A percentile compares a stretch with the other conserved stretches of the same genome.
Conservation (phyloP, 1,140 invertebrate species). For the Ylistrum balloti region DNA sequence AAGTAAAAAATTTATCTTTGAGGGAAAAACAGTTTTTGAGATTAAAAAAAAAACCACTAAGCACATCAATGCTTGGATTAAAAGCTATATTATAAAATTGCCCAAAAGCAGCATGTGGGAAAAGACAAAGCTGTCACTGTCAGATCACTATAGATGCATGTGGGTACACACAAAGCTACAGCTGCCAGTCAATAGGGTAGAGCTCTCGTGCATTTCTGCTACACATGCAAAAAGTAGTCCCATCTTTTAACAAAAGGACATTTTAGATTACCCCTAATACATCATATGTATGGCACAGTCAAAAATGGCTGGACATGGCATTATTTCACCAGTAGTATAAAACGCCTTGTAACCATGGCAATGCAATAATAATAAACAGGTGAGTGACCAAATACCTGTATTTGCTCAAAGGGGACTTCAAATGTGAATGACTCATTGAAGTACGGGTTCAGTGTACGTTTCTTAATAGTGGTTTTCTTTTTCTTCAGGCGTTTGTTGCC, state of each 20-base stretch:
- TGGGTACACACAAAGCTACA: background rate
- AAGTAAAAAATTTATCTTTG: background rate
- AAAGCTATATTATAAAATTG: background rate
- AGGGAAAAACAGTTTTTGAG: background rate
- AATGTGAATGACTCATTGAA: slow-evolving; percentile 86
- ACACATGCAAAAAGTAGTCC: background rate
- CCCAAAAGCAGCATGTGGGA: background rate
- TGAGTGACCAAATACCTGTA: slow-evolving; percentile 86
- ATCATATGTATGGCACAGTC: background rate
- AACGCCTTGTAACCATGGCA: slow-evolving; percentile 38
- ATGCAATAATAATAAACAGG: slow-evolving; percentile 48
- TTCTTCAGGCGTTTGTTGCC: slow-evolving; percentile 86
- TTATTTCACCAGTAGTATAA: slow-evolving; percentile 10
- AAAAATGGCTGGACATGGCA: background rate
- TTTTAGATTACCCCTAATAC: background rate
- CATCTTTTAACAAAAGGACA: background rate
- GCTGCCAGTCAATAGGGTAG: background rate
- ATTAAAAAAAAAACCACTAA: background rate
- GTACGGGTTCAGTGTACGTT: slow-evolving; percentile 85
- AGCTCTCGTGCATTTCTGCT: background rate
- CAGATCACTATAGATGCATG: background rate
- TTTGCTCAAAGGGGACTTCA: slow-evolving; percentile 87
- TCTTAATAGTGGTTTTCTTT: slow-evolving; percentile 86
- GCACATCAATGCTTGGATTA: slow-evolving; percentile 24
- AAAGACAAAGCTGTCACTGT: background rate